Evolutionary conservation across 2,888 invertebrate species (phyloP).

Genomic region (Acrocyrtus sp.): DNA sequence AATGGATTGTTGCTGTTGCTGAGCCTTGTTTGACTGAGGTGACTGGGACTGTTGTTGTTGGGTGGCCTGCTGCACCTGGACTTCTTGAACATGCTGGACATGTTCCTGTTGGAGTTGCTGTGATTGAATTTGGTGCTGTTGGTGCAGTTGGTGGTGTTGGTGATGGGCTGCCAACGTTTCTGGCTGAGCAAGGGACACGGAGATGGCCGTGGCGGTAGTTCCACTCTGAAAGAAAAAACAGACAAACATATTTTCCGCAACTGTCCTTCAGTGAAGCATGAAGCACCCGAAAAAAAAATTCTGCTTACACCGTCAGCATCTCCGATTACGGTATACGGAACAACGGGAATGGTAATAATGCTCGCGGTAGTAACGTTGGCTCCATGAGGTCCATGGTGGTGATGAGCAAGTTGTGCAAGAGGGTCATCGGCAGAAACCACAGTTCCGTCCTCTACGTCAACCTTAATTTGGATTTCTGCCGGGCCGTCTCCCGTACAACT

Average conservation of each 20-base stretch:
- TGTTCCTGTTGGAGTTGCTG: constrained; percentile 43
- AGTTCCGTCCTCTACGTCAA: constrained; percentile 53
- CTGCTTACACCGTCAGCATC: constrained; percentile 58
- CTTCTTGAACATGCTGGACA: constrained; percentile 46
- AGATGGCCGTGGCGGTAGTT: constrained; percentile 57
- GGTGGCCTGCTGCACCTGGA: constrained; percentile 28
- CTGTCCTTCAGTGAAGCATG: neutral
- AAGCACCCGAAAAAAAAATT: neutral
- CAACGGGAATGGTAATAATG: constrained; percentile 63
- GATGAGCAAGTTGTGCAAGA: constrained; percentile 52
- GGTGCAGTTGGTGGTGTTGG: constrained; percentile 54
- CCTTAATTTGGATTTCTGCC: constrained; percentile 54
- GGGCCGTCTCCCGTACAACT: constrained; percentile 37
- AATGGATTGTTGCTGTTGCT: constrained; percentile 47
- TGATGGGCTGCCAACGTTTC: constrained; percentile 50
- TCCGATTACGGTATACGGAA: constrained; percentile 61
- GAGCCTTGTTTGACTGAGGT: constrained; percentile 61
- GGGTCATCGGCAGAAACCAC: constrained; percentile 44
- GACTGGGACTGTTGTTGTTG: constrained; percentile 58
- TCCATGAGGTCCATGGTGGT: constrained; percentile 46
- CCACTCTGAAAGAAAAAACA: constrained; percentile 44
- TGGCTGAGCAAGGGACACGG: constrained; percentile 57
- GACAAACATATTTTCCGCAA: neutral
- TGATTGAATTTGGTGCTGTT: constrained; percentile 42
- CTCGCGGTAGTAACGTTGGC: constrained; percentile 61